Evolutionary conservation across 2,113 vertebrate genomes (phyloP), one percentile per base, ranked within the genome.

Genomic region (Sylvicapra grimmia): DNA sequence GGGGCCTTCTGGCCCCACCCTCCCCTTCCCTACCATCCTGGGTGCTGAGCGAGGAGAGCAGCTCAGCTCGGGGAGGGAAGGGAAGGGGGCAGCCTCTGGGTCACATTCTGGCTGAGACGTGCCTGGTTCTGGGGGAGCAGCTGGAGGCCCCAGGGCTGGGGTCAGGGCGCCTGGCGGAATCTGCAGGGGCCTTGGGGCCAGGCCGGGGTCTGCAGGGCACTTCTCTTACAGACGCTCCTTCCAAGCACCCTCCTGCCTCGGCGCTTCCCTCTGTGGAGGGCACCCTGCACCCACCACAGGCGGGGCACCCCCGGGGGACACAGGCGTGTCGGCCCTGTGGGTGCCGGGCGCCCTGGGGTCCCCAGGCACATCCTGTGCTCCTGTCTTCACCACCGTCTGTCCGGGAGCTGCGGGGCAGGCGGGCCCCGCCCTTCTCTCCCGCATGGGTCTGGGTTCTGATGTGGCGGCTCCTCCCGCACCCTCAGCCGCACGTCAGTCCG

Each of bases 381-480:
- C 23, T 23, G 0, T 27, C 4, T 0, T 15, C 31, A 23, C 21
- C 51, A 5, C 51, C 3, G 0, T 25, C 19, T 2, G 1, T n/a
- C 19, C 0, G 14, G 53, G 54, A 27, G 47, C 86, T 31, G 47
- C 27, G 9, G 44, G 51, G 8, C 77, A 15, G 51, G 33, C 7
- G 4, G 3, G 80, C 23, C 29, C 16, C 3, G 33, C 25, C 12
- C 23, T n/a, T 16, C n/a, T 10, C 16, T 40, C 44, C 16, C 9
- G 0, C 13, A 0, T 2, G 0, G 56, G 12, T 21, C 40, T 54
- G 33, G 8, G 10, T 4, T 14, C 11, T 0, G 23, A 2, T 0
- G 0, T 7, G 4, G 0, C 0, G 1, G 7, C 4, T 61, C 18
- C 12, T 25, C n/a, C 16, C 0, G 0, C 1, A 4, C 16, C 3